Evolutionary conservation across 53 echinoderm and acorn worm genomes (phyloP).

Genomic region (Paelopatides confundens): DNA sequence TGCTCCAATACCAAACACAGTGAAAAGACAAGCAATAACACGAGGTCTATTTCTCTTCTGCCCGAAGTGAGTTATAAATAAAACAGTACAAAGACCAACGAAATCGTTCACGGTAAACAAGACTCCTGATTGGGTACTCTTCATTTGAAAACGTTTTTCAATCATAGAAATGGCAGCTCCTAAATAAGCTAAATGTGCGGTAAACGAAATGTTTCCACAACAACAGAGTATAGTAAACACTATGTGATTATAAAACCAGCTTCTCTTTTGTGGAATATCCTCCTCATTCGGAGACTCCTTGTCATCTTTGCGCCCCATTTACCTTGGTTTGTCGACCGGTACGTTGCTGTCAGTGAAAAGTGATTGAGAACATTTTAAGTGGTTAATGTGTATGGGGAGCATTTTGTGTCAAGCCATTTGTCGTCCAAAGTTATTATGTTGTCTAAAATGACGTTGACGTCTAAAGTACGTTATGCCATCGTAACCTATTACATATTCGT

Average conservation of each 20-base stretch:
- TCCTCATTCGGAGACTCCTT: no score
- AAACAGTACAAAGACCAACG: conserved; percentile 71
- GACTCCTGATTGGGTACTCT: conserved; percentile 82
- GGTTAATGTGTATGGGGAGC: no score
- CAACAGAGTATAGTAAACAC: conserved; percentile 55
- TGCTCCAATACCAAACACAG: conserved; percentile 63
- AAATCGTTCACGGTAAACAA: conserved; percentile 83
- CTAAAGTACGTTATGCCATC: no score
- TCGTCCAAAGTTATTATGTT: no score
- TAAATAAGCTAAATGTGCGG: conserved; percentile 60
- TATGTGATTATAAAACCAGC: conserved; percentile 59
- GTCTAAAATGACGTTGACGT: no score
- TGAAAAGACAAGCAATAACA: background rate
- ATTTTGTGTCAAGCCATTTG: no score
- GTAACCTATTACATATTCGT: no score
- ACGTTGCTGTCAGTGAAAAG: no score
- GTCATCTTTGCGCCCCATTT: no score
- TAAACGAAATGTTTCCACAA: conserved; percentile 39
- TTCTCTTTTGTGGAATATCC: background rate
- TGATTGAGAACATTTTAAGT: no score
- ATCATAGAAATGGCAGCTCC: conserved; percentile 83
- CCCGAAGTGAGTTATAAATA: conserved; percentile 91
- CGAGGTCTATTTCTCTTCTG: conserved; percentile 79
- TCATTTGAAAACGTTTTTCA: conserved; percentile 91
- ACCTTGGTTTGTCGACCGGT: no score